Evolutionary conservation across 2,113 vertebrate species (phyloP).

Genomic region (Mobula birostris): DNA sequence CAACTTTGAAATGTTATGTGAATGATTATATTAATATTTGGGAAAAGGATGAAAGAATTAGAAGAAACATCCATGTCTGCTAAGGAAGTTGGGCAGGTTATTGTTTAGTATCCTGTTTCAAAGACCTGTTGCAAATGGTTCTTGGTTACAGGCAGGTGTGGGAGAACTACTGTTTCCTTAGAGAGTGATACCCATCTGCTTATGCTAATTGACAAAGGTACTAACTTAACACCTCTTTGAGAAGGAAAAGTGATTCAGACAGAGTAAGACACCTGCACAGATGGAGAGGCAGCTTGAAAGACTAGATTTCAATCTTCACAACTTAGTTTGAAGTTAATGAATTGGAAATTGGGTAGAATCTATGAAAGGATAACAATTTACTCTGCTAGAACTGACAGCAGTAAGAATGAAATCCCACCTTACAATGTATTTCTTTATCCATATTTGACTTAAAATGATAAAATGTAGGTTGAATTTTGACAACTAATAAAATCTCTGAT

Average conservation of each 20-base stretch:
- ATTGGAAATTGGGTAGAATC: background rate
- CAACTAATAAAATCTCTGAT: background rate
- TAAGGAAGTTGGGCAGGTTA: background rate
- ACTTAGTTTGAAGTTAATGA: background rate
- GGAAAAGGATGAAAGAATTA: background rate
- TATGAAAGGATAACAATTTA: background rate
- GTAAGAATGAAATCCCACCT: background rate
- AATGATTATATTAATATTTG: background rate
- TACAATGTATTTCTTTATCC: background rate
- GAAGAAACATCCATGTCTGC: background rate
- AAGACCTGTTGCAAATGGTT: background rate
- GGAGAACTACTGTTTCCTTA: background rate
- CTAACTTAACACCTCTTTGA: background rate
- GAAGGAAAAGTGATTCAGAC: background rate
- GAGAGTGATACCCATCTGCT: background rate
- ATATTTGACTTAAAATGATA: background rate
- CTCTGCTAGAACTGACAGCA: background rate
- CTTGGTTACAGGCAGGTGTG: background rate
- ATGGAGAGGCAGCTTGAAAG: background rate
- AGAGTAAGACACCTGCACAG: background rate
- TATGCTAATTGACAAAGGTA: background rate
- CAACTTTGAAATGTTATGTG: background rate
- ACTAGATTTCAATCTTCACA: background rate
- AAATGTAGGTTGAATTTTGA: background rate
- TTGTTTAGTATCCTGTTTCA: background rate